Evolutionary conservation across 37 sponge, comb jelly and placozoan genomes (phyloP), one percentile per base, ranked within the genome.

Genomic region (Ianthella basta): DNA sequence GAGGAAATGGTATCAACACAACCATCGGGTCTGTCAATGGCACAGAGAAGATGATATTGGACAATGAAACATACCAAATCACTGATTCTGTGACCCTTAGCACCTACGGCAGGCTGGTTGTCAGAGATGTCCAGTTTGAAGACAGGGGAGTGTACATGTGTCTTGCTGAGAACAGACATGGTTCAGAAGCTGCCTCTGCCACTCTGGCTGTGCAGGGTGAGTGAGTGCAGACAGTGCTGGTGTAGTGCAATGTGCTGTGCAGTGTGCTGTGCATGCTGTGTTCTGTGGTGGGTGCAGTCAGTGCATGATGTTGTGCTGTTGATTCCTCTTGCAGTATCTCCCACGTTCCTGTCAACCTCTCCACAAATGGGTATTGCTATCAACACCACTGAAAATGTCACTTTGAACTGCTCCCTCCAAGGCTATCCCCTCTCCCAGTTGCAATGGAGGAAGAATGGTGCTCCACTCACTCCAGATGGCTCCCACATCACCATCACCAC

Each of bases 161-260:
- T 61, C 69, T 41, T 18, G 84, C 86, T 29, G 34, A 19, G 21
- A 92, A 92, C 59, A 39, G 8, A 8, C 20, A 86, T 80, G 87
- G 81, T 5, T 41, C 14, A 50, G 74, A 54, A 8, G 25, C 66
- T 3, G 72, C 81, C 0, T 23, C 32, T 35, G 90, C 87, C 21
- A 81, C 79, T 40, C 84, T 92, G 20, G 79, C 87, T 50, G 93
- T 92, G 21, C 93, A 92, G n/a, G 93, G 93, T 92, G 32, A 64
- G 93, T 67, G 19, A 40, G 14, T 27, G n/a, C 27, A 85, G 21
- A 15, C 34, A 70, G 20, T 20, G n/a, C n/a, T 70, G 34, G 72
- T 5, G 72, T 5, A 29, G 50, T 3, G 5, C 12, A 3, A 34
- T 70, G 37, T 70, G 21, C 37, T 36, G 37, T 25, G 37, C 29